phyloP scores from a whole-genome alignment of 2,113 vertebrate genomes.

The Passer domesticus region DNA sequence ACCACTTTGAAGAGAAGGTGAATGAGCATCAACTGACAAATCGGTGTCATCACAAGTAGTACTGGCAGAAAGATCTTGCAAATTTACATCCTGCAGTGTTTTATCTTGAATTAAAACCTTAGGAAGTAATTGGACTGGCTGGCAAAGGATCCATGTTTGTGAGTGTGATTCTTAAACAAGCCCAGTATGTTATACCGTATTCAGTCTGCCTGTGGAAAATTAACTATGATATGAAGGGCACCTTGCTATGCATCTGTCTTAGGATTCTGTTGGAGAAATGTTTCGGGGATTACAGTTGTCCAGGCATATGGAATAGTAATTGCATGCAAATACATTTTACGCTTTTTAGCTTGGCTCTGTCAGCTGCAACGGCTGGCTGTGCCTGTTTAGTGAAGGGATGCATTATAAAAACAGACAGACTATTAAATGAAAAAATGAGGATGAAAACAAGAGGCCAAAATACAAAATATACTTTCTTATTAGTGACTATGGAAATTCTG shows the following conservation, averaged over 20 bases:
- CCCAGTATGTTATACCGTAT: not conserved
- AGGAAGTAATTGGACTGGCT: not conserved
- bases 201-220: not conserved
- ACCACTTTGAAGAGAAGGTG: not conserved
- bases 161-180: not conserved
- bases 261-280: not conserved
- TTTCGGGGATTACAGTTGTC: not conserved
- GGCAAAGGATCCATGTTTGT: not conserved
- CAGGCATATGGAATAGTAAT: not conserved
- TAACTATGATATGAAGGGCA: not conserved
- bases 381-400: not conserved
- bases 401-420: not conserved
- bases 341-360: constrained; percentile 1
- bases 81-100: not conserved
- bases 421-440: not conserved
- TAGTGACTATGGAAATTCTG: not conserved
- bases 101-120: not conserved
- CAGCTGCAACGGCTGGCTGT: not conserved
- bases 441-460: not conserved
- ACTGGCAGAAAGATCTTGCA: not conserved
- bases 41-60: not conserved
- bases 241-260: not conserved
- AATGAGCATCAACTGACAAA: not conserved
- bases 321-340: not conserved
- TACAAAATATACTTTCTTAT: not conserved